These are phyloP conservation scores for Nomada ferruginata DNA, from an alignment of 2,888 invertebrate genomes.

Conservation along the genomic window DNA sequence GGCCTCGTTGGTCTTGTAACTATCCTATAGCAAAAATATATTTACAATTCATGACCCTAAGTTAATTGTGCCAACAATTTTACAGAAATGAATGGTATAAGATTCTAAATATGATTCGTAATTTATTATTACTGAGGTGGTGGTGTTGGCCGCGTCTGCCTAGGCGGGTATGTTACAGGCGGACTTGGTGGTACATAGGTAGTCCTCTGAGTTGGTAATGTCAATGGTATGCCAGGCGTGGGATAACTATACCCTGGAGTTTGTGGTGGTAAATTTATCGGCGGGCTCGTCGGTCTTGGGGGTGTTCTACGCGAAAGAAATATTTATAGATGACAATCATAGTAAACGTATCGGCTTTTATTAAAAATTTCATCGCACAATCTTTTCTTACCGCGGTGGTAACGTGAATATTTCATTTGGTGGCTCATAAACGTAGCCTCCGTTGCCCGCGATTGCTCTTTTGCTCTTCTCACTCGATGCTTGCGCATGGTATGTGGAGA, in stretches of 20 bases:
- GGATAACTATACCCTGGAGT: constrained; percentile 19
- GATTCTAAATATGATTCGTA: neutral
- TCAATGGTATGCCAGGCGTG: neutral
- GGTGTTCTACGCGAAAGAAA: neutral
- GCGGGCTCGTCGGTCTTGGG: constrained; percentile 8
- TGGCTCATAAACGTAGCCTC: constrained; percentile 78
- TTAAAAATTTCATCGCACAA: too few relatives aligned
- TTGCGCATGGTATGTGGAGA: constrained; percentile 77
- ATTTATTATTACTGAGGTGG: constrained; percentile 40
- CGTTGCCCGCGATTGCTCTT: constrained; percentile 78
- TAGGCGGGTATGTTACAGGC: neutral
- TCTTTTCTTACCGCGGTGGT: constrained; percentile 72
- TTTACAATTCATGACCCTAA: too few relatives aligned
- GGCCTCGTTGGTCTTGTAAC: neutral
- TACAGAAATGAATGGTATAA: too few relatives aligned
- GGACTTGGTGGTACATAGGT: neutral
- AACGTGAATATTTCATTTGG: constrained; percentile 76
- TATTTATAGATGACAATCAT: too few relatives aligned
- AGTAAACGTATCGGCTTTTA: too few relatives aligned
- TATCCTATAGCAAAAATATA: neutral
- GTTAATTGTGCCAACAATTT: neutral
- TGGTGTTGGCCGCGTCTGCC: neutral
- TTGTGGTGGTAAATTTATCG: constrained; percentile 42
- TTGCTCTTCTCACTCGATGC: constrained; percentile 78
- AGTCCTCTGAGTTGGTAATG: neutral